Evolutionary conservation across 1,140 invertebrate species (phyloP).

Genomic region (Danaus plexippus): DNA sequence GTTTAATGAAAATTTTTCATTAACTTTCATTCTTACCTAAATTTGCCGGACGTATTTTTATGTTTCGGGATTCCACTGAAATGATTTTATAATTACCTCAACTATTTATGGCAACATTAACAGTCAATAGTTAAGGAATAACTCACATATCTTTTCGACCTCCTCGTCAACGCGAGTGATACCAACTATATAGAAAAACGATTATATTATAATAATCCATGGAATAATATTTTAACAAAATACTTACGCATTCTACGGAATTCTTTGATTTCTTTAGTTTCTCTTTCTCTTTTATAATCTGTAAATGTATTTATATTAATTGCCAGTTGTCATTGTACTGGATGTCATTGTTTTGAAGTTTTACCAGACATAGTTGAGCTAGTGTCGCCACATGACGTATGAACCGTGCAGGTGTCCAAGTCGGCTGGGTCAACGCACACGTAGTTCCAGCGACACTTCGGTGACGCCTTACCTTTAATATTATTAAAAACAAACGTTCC

Average conservation of each 20-base stretch:
- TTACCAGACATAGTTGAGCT: constrained; percentile 16
- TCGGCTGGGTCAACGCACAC: constrained; percentile 27
- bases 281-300: constrained; percentile 22
- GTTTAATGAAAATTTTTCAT: too few species aligned
- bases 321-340: background rate
- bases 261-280: constrained; percentile 7
- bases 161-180: constrained; percentile 39
- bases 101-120: background rate
- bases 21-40: constrained; percentile 27
- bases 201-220: too few species aligned
- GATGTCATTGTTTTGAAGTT: constrained; percentile 7
- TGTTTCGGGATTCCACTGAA: constrained; percentile 22
- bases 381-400: constrained; percentile 25
- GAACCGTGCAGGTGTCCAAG: constrained; percentile 35
- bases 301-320: constrained; percentile 6
- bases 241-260: constrained; percentile 42
- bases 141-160: constrained; percentile 55
- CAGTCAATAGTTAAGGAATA: constrained; percentile 1
- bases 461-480: background rate
- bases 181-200: constrained; percentile 27
- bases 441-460: constrained; percentile 36
- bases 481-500: background rate
- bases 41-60: constrained; percentile 12
- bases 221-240: constrained; percentile 3
- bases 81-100: background rate